These are phyloP conservation scores for Nephrotoma flavescens DNA, from an alignment of 2,888 invertebrate species.

Conservation along the genomic window DNA sequence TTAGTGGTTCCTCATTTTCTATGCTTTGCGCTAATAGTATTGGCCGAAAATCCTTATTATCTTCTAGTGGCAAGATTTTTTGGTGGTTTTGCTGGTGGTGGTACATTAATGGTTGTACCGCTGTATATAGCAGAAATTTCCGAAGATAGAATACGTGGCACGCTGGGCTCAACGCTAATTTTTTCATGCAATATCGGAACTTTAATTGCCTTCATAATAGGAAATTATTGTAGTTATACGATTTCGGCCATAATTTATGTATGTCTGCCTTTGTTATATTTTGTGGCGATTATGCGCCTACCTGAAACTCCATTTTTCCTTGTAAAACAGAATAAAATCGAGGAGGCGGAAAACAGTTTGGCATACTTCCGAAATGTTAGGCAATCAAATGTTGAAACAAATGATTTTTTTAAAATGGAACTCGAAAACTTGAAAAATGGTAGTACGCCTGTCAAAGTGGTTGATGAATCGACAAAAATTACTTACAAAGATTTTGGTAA, in stretches of 20 bases:
- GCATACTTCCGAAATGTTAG: not conserved
- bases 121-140: slow-evolving; percentile 8
- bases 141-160: slow-evolving; percentile 20
- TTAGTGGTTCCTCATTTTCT: not conserved
- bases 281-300: slow-evolving; percentile 1
- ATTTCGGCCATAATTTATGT: not conserved
- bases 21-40: not conserved
- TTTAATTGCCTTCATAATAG: slow-evolving; percentile 21
- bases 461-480: not conserved
- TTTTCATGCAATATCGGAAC: slow-evolving; percentile 25
- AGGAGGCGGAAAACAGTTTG: slow-evolving; percentile 7
- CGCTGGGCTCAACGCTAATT: slow-evolving; percentile 25
- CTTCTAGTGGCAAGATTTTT: slow-evolving; percentile 7
- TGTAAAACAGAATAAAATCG: not conserved
- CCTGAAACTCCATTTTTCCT: slow-evolving; percentile 9
- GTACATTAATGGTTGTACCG: slow-evolving; percentile 4
- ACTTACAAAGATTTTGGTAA: not conserved
- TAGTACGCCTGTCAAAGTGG: not conserved
- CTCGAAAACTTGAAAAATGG: not conserved
- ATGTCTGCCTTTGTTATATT: not conserved
- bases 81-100: slow-evolving; percentile 10
- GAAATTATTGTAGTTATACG: slow-evolving; percentile 8
- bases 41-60: slow-evolving; percentile 3
- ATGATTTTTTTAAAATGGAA: not conserved
- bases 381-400: not conserved